These are phyloP conservation scores for Zaprionus lachaisei DNA, from an alignment of 1,140 invertebrate species.

Conservation along the genomic window DNA sequence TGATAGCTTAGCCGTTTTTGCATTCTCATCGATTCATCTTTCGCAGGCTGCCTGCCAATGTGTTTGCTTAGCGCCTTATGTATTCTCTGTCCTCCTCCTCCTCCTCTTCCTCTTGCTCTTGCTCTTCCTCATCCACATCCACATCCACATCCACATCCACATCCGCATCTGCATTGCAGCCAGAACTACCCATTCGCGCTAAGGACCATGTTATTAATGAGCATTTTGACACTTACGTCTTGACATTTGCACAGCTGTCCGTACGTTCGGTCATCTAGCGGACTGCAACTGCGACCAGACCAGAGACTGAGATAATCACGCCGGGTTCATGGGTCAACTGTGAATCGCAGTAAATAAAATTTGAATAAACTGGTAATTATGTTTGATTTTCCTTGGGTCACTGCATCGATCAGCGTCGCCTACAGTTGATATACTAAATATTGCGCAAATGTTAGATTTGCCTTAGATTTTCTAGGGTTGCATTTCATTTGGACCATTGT, in stretches of 20 bases:
- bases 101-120: slow-evolving; percentile 2
- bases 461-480: neutral
- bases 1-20: slow-evolving; percentile 74
- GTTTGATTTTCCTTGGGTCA: slow-evolving; percentile 43
- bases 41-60: slow-evolving; percentile 42
- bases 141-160: slow-evolving; percentile 23
- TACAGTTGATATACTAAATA: neutral
- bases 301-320: slow-evolving; percentile 22
- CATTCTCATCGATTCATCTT: slow-evolving; percentile 81
- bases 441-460: neutral
- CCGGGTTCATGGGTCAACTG: slow-evolving; percentile 58
- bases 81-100: slow-evolving; percentile 13
- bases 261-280: slow-evolving; percentile 62
- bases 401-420: slow-evolving; percentile 29
- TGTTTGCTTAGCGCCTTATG: slow-evolving; percentile 59
- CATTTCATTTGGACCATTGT: too few species aligned
- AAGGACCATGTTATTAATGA: slow-evolving; percentile 82
- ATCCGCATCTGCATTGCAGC: slow-evolving; percentile 42
- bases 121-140: slow-evolving; percentile 15
- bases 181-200: slow-evolving; percentile 28
- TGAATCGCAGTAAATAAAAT: slow-evolving; percentile 18
- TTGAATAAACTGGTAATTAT: slow-evolving; percentile 72
- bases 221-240: slow-evolving; percentile 83
- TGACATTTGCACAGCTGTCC: slow-evolving; percentile 83
- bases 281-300: slow-evolving; percentile 1